Evolutionary conservation across 2,113 vertebrate genomes (phyloP).

Genomic region (Macrotis lagotis): DNA sequence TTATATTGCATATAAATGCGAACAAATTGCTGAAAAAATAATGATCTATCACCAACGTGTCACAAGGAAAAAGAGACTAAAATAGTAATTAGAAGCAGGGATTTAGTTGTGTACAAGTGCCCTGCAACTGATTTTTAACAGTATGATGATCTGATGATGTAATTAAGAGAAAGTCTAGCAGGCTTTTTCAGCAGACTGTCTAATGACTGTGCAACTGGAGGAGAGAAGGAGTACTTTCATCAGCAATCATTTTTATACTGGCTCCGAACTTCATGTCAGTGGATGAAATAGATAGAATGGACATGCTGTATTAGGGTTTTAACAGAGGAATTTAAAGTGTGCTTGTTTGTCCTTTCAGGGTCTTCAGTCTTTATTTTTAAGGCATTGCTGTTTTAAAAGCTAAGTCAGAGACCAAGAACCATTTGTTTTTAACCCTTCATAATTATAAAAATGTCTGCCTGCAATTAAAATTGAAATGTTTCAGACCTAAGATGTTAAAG

Average conservation of each 20-base stretch:
- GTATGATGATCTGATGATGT: slow-evolving; percentile 93
- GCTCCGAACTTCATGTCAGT: slow-evolving; percentile 45
- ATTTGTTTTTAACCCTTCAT: slow-evolving; percentile 44
- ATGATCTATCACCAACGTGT: slow-evolving; percentile 99
- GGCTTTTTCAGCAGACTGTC: slow-evolving; percentile 85
- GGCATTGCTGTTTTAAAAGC: slow-evolving; percentile 19
- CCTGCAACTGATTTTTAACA: slow-evolving; percentile 89
- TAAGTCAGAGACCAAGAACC: slow-evolving; percentile 39
- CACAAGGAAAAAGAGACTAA: slow-evolving; percentile 94
- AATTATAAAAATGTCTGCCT: slow-evolving; percentile 62
- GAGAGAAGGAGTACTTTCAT: slow-evolving; percentile 65
- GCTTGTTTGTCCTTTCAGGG: not conserved
- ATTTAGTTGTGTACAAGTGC: slow-evolving; percentile 91
- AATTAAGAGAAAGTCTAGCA: slow-evolving; percentile 91
- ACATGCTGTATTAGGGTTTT: not conserved
- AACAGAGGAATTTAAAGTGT: not conserved
- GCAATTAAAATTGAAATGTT: slow-evolving; percentile 75
- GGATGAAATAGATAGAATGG: not conserved
- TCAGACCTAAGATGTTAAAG: slow-evolving; percentile 61
- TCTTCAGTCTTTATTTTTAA: not conserved
- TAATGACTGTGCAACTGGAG: slow-evolving; percentile 86
- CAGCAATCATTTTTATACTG: slow-evolving; percentile 59
- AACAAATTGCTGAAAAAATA: slow-evolving; percentile 99
- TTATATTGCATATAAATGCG: slow-evolving; percentile 99
- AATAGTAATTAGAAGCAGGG: slow-evolving; percentile 98